phyloP scores from a whole-genome alignment of 2,797 vertebrate species.

The Myiothlypis coronata region DNA sequence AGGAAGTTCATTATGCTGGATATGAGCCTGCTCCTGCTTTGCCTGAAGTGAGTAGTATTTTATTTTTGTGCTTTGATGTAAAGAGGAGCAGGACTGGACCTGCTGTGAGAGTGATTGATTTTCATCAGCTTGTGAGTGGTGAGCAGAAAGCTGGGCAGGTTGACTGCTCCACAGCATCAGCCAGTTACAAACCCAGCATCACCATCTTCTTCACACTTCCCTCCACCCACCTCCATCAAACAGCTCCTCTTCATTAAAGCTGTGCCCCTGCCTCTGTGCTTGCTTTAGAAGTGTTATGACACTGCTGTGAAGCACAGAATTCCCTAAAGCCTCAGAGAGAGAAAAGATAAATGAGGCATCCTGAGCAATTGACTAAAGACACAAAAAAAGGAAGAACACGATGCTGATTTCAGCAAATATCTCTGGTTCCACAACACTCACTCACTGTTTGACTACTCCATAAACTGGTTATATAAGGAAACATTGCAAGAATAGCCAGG shows the following conservation, averaged over 20 bases:
- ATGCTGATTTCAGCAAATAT: constrained; percentile 52
- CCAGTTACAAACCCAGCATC: constrained; percentile 1
- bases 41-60: constrained; percentile 8
- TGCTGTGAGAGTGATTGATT: constrained; percentile 49
- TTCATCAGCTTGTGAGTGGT: not conserved
- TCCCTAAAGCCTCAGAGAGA: constrained; percentile 15
- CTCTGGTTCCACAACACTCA: not conserved
- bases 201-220: constrained; percentile 20
- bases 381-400: constrained; percentile 22
- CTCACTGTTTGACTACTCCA: constrained; percentile 3
- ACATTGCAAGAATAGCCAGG: not conserved
- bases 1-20: constrained; percentile 15
- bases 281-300: constrained; percentile 51
- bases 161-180: constrained; percentile 10
- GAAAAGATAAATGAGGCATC: constrained; percentile 31
- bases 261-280: constrained; percentile 12
- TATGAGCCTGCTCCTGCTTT: not conserved
- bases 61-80: constrained; percentile 37
- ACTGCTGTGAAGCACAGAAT: constrained; percentile 46
- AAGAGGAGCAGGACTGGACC: constrained; percentile 20
- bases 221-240: constrained; percentile 27
- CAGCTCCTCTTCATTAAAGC: constrained; percentile 51
- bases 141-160: constrained; percentile 8
- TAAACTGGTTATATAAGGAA: constrained; percentile 6
- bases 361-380: constrained; percentile 18